Conservation (phyloP, 2,113 vertebrate genomes). For the Terrapene triunguis region DNA sequence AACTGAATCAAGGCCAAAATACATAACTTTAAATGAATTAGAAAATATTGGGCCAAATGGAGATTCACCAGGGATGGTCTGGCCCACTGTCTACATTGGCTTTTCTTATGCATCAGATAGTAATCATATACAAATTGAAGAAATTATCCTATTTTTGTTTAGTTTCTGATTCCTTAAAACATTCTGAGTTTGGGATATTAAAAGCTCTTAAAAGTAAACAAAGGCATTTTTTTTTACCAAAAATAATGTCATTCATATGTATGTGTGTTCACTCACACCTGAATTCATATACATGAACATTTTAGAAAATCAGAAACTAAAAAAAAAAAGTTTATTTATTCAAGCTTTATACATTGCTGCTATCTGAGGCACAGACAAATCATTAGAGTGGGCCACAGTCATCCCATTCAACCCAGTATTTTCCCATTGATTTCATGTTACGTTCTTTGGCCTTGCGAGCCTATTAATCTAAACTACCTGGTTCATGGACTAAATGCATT, state of each 20-base stretch:
- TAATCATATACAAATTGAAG: not conserved
- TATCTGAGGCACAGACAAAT: not conserved
- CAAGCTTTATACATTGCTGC: not conserved
- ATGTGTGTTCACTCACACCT: not conserved
- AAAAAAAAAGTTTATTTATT: not conserved
- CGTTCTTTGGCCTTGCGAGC: not conserved
- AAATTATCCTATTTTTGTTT: not conserved
- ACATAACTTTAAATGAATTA: not conserved
- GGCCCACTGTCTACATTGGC: not conserved
- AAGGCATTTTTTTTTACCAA: not conserved
- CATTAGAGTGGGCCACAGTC: not conserved
- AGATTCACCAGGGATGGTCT: not conserved
- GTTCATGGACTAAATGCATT: not conserved
- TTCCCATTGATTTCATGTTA: not conserved
- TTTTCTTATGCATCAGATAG: not conserved
- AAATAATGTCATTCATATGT: not conserved
- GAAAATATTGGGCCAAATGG: not conserved
- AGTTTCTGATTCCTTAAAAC: not conserved
- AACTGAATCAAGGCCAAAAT: not conserved
- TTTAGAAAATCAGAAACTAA: not conserved
- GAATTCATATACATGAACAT: not conserved
- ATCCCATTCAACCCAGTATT: not conserved
- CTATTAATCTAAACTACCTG: not conserved
- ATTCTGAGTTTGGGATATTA: not conserved
- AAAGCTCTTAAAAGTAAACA: not conserved